A percentile compares a stretch with the other conserved stretches of the same genome.
Conservation (phyloP, 2,888 invertebrate genomes). For the Tetropium fuscum region DNA sequence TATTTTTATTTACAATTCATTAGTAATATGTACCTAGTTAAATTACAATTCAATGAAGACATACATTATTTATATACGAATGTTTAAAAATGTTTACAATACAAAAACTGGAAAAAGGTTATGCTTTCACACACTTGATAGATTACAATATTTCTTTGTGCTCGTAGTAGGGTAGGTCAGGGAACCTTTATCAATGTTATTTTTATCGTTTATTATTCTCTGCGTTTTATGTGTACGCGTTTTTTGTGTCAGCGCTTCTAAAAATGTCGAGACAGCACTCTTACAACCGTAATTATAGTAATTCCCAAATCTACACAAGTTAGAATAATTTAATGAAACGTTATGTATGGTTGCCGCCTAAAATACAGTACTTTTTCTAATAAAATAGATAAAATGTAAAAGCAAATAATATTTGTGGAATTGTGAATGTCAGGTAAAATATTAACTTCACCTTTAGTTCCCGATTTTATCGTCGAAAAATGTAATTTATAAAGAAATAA, state of each 20-base stretch:
- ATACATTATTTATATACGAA: slow-evolving; percentile 16
- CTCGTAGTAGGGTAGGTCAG: slow-evolving; percentile 60
- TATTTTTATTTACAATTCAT: neutral
- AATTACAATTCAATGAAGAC: slow-evolving; percentile 21
- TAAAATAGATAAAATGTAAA: neutral
- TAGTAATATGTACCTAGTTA: neutral
- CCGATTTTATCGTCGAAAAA: too few species aligned
- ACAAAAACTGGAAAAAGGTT: slow-evolving; percentile 35
- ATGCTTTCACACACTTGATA: slow-evolving; percentile 48
- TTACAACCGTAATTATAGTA: neutral
- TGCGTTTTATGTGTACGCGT: slow-evolving; percentile 35
- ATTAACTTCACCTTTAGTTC: too few species aligned
- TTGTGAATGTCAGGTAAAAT: too few species aligned
- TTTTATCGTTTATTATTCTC: slow-evolving; percentile 50
- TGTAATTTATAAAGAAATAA: too few species aligned
- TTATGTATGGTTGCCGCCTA: neutral
- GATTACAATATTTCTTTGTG: slow-evolving; percentile 53
- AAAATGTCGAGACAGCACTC: slow-evolving; percentile 28
- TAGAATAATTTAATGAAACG: neutral
- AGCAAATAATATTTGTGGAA: too few species aligned
- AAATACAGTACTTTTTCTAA: neutral
- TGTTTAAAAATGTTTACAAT: slow-evolving; percentile 36
- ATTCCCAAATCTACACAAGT: neutral
- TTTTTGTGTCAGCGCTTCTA: slow-evolving; percentile 41
- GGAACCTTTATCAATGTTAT: slow-evolving; percentile 62